Evolutionary conservation across 2,113 vertebrate species (phyloP), one percentile per base, ranked within the genome.

Genomic region (Felis chaus): DNA sequence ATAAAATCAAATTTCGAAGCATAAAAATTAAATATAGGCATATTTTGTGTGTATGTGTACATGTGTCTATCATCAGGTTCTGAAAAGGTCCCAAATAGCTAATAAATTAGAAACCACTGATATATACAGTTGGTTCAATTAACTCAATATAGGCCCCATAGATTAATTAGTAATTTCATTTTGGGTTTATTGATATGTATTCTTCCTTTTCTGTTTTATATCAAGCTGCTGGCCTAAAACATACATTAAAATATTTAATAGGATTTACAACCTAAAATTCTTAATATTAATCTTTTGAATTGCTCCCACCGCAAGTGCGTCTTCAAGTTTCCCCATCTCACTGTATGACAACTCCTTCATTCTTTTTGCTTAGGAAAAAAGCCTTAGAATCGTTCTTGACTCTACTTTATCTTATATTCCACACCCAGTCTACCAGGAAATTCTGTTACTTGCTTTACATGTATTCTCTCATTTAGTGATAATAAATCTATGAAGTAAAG

Each of bases 1-100:
- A 94, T 71, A 90, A 86, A 90, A 86, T 86, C 16, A 65, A 92
- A 90, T 94, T 86, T 66, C 11, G 69, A 55, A 90, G 39, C n/a
- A 71, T 92, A 45, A 89, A 86, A 86, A 41, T 97, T 79, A 95
- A 91, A 91, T 93, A 6, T 68, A 48, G 87, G 25, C 3, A 33
- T 31, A 74, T 92, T 92, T 96, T 81, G 25, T 74, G 19, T 86
- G 6, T n/a, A 33, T 79, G 57, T 79, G 25, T 78, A 65, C 41
- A 33, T 55, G 18, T 94, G 18, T 78, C 29, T 92, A 19, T 69
- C 16, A 89, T 81, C 5, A 83, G 18, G 19, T 89, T 89, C 55
- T 80, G 23, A 36, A 84, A 92, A 65, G 7, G 5, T 65, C 25
- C 57, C 12, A 87, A 84, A 81, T 61, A 73, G 50, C 39, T 93